Evolutionary conservation across 92 coral and sea anemone genomes (phyloP), one percentile per base, ranked within the genome.

Genomic region (Parazoanthus atlanticus): DNA sequence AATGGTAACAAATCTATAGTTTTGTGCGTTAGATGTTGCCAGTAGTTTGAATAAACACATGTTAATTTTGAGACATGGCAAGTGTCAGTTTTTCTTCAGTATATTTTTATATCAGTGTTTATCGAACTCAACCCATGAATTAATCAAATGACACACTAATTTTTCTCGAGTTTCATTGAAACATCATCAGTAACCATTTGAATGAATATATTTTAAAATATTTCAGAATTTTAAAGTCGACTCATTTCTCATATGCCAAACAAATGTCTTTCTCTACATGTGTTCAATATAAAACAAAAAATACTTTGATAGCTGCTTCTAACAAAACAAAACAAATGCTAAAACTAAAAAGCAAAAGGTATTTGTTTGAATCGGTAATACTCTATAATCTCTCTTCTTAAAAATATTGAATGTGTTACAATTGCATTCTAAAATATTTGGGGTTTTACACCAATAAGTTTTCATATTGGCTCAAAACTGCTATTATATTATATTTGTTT

Each of bases 11-110:
- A 61, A 61, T 61, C 69, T 84, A 23, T 69, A 1, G 13, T 70
- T 43, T 69, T 23, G 66, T 5, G 34, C 28, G 19, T 43, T 64
- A 46, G 49, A 46, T 46, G 12, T 46, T 9, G 49, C 12, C 49
- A 46, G 49, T 46, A 29, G 41, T 41, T 69, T 71, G 28, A 46
- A 41, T 66, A 82, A 84, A 84, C 52, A 84, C 52, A 54, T 84
- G 12, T 69, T 70, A 16, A 69, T 84, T 70, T 84, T 13, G 56
- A 49, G 16, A 28, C 67, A 67, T 73, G 46, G 16, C 26, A 17
- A 19, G 49, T 19, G 28, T 33, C 43, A 17, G 28, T 36, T 75
- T 75, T 75, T 21, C 46, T 34, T 75, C n/a, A 23, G 31, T 75
- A 34, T 75, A 23, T 33, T 75, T 73, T 75, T 21, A 75, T n/a